Base-by-base conservation (phyloP, 2,113 vertebrate species). In the Reinhardtius hippoglossoides region DNA sequence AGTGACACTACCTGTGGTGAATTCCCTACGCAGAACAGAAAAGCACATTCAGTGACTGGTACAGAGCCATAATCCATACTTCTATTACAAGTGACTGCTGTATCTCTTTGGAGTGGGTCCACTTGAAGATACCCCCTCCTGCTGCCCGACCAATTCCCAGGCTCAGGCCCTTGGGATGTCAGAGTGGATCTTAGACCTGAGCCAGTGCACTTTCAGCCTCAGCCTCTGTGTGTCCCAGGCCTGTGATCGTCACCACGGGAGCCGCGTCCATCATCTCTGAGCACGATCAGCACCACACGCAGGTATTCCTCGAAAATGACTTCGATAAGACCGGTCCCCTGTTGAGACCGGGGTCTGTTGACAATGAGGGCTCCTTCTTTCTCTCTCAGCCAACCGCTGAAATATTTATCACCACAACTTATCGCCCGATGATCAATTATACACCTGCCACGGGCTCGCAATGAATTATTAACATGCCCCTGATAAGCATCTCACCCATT, bases 361-460 rank as follows among this genome's bases (percentile, higher is more conserved):
- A 87, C 78, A 76, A 76, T 1, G 58, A 77, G 71, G 83, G 57
- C 69, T 82, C 67, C 23, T 54, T 66, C 62, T 79, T 74, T 83
- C 52, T 76, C 74, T 80, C 71, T 74, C 67, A 78, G 75, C 66
- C 52, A 57, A 54, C 60, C 63, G 18, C 50, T 95, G 76, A 94
- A 93, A 94, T 91, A 94, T 94, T 93, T 92, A 93, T 92, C 79
- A 80, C 70, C 67, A 79, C 83, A 91, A 82, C 89, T 92, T 92
- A 92, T 93, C 88, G 64, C 81, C 80, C 86, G 77, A 82, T 92
- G 90, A 94, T 94, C 92, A 92, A 89, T 94, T 92, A 92, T 83
- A 84, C 81, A 86, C 89, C 89, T 90, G 87, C 89, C 84, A 88
- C 42, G 46, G 74, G 82, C 79, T 50, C 5, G 15, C 61, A 60